Evolutionary conservation across 1,140 invertebrate species (phyloP).

Genomic region (Zaprionus tsacasi): DNA sequence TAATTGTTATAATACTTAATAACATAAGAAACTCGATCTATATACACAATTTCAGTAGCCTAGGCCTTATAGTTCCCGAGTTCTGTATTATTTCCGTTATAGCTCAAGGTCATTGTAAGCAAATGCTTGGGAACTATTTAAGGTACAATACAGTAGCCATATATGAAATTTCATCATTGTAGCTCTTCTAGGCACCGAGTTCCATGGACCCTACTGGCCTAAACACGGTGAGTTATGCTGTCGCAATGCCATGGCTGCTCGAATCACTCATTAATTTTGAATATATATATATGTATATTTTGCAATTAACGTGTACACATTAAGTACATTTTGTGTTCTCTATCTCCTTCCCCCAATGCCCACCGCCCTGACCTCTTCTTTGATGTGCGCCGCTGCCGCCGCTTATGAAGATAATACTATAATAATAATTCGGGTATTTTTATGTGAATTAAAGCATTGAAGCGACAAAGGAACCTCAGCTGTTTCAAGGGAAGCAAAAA

Average conservation of each 20-base stretch:
- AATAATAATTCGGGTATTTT: not conserved
- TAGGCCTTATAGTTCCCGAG: not conserved
- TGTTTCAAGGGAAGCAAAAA: not conserved
- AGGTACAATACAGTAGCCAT: not conserved
- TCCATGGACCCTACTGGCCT: not conserved
- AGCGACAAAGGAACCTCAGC: not conserved
- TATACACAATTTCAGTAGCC: not conserved
- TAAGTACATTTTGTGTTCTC: constrained; percentile 1
- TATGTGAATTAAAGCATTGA: not conserved
- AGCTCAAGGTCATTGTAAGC: not conserved
- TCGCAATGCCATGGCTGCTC: not conserved
- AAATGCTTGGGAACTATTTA: not conserved
- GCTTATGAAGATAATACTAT: not conserved
- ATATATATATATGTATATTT: not conserved
- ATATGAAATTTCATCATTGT: not conserved
- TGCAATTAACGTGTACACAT: constrained; percentile 7
- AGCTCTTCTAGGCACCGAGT: not conserved
- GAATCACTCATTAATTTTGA: constrained; percentile 1
- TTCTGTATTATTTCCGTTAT: not conserved
- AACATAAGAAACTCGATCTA: not conserved
- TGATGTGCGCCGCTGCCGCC: not conserved
- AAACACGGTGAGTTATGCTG: not conserved
- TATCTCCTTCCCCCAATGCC: not conserved
- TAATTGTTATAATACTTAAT: too few species aligned
- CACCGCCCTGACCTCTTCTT: constrained; percentile 7